Conservation (phyloP, 2,113 vertebrate genomes). For the Chloroceryle aenea region DNA sequence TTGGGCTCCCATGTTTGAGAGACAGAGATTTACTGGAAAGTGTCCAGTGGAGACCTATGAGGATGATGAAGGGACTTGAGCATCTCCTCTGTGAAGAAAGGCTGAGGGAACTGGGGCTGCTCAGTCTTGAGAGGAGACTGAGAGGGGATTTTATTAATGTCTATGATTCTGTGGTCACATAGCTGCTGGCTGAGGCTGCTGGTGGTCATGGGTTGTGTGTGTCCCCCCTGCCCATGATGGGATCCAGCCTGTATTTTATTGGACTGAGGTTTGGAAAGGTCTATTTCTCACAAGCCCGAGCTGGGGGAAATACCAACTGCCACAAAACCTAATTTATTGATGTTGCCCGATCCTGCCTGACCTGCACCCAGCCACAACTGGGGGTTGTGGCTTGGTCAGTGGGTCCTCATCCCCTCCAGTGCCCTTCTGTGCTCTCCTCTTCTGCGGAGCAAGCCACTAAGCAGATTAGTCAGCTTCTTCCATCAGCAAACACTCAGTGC, state of each 20-base stretch:
- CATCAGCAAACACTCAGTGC: neutral
- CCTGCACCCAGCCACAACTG: neutral
- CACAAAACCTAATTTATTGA: neutral
- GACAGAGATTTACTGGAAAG: too few relatives aligned
- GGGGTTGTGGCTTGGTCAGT: neutral
- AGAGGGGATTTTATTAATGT: too few relatives aligned
- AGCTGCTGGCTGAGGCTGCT: neutral
- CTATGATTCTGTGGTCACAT: too few relatives aligned
- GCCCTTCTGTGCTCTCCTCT: neutral
- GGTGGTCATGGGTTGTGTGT: accelerated
- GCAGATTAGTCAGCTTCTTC: constrained; percentile 45
- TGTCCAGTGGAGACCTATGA: too few relatives aligned
- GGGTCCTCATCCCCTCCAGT: neutral
- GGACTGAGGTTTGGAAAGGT: neutral
- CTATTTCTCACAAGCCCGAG: accelerated
- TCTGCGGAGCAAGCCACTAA: neutral
- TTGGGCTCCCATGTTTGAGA: too few relatives aligned
- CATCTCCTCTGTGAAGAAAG: too few relatives aligned
- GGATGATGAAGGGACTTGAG: too few relatives aligned
- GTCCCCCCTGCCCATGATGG: neutral
- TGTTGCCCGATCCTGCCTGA: neutral
- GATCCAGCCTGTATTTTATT: neutral
- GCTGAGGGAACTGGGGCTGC: too few relatives aligned
- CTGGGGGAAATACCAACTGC: neutral
- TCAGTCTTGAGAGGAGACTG: too few relatives aligned